Percentiles rank a stretch among this genome's conserved stretches.
Evolutionary conservation across 2,888 invertebrate genomes (phyloP).

Genomic region (Coleophora deauratella): DNA sequence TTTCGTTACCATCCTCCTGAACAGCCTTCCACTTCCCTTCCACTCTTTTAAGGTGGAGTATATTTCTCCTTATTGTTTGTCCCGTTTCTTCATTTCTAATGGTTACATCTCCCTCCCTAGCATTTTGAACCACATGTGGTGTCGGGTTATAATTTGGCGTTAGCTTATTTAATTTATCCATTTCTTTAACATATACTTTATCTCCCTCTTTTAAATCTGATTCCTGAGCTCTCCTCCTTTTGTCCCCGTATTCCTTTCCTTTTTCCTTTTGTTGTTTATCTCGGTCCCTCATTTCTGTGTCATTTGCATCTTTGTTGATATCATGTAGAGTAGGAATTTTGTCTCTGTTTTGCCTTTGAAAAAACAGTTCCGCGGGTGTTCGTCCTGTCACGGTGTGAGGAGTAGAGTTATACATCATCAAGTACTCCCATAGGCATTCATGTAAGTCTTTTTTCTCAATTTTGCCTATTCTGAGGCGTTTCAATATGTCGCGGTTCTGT

Average conservation of each 20-base stretch:
- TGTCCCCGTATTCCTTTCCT: constrained; percentile 9
- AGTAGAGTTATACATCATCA: constrained; percentile 16
- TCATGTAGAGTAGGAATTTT: constrained; percentile 8
- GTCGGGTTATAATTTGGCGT: constrained; percentile 8
- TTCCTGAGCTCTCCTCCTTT: constrained; percentile 6
- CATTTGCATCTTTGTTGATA: not conserved
- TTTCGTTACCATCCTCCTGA: too few species aligned
- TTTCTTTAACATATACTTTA: constrained; percentile 10
- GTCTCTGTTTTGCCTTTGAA: constrained; percentile 3
- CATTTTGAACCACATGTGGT: constrained; percentile 12
- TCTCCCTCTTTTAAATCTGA: constrained; percentile 3
- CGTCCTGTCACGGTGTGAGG: constrained; percentile 8
- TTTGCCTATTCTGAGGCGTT: not conserved
- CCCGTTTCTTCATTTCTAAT: constrained; percentile 1
- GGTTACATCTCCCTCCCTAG: not conserved
- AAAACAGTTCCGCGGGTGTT: constrained; percentile 8
- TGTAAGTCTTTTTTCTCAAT: not conserved
- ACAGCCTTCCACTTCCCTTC: too few species aligned
- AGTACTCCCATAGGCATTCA: constrained; percentile 10
- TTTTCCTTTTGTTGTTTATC: constrained; percentile 8
- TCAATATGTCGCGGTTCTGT: not conserved
- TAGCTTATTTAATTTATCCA: constrained; percentile 17
- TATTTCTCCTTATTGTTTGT: not conserved
- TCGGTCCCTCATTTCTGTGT: constrained; percentile 6
- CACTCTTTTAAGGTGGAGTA: too few species aligned